Evolutionary conservation across 2,888 invertebrate species (phyloP).

Genomic region (Sarcophaga caerulescens): DNA sequence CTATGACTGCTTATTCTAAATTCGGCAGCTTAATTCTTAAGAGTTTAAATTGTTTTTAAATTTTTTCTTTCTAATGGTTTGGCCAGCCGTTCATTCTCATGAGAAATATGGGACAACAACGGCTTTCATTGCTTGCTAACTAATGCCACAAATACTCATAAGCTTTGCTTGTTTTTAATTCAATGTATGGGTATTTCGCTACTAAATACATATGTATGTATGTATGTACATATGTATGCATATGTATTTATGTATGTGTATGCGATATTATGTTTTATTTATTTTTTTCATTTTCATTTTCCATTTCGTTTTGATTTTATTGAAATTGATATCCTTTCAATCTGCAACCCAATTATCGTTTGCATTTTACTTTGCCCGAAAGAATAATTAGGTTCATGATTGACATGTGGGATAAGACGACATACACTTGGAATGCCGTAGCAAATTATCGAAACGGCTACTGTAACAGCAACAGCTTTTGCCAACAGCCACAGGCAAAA

Average conservation of each 20-base stretch:
- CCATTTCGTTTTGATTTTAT: constrained; percentile 75
- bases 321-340: constrained; percentile 78
- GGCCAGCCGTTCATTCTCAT: too few species aligned
- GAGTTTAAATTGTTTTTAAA: not conserved
- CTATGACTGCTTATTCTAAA: too few species aligned
- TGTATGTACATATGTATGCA: too few species aligned
- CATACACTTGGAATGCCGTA: constrained; percentile 81
- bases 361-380: constrained; percentile 78
- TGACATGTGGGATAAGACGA: constrained; percentile 81
- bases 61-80: not conserved
- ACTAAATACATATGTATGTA: not conserved
- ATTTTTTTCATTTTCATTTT: constrained; percentile 69
- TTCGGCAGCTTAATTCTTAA: not conserved
- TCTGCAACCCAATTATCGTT: constrained; percentile 80
- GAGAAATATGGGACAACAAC: not conserved
- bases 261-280: constrained; percentile 62
- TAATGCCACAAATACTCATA: not conserved
- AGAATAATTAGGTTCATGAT: constrained; percentile 81
- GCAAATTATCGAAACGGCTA: constrained; percentile 80
- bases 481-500: constrained; percentile 44
- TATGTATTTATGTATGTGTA: too few species aligned
- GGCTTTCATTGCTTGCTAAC: not conserved
- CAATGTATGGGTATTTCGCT: not conserved
- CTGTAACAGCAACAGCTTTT: constrained; percentile 68
- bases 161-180: too few species aligned